These are phyloP conservation scores for Choloepus hoffmanni DNA, from an alignment of 2,113 vertebrate genomes.

Conservation along the genomic window DNA sequence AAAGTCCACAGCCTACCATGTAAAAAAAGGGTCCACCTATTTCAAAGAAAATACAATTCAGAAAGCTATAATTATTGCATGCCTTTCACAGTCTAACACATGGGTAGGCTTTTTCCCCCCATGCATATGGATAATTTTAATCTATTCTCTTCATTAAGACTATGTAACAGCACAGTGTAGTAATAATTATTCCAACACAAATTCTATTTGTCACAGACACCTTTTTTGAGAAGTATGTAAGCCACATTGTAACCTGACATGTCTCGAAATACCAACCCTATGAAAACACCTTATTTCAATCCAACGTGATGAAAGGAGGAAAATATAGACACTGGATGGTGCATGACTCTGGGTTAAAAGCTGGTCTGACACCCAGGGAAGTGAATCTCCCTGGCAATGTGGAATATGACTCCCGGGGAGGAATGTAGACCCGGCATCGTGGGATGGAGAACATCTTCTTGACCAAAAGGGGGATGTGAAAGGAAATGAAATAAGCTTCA, in stretches of 20 bases:
- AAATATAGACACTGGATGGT: not conserved
- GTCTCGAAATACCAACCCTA: not conserved
- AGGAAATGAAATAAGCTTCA: no score
- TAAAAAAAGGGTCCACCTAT: constrained; percentile 25
- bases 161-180: not conserved
- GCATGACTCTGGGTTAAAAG: not conserved
- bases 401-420: no score
- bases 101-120: not conserved
- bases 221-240: not conserved
- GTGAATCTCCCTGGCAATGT: no score
- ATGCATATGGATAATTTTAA: constrained; percentile 21
- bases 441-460: no score
- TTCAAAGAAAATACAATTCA: constrained; percentile 36
- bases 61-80: not conserved
- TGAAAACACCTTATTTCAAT: not conserved
- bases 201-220: not conserved
- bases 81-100: not conserved
- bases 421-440: no score
- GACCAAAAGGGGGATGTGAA: no score
- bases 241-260: not conserved
- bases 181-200: not conserved
- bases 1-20: not conserved
- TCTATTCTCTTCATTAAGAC: not conserved
- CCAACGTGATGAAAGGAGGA: not conserved
- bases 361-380: no score